phyloP scores from a whole-genome alignment of 2,113 vertebrate genomes.

The Acrocephalus arundinaceus region DNA sequence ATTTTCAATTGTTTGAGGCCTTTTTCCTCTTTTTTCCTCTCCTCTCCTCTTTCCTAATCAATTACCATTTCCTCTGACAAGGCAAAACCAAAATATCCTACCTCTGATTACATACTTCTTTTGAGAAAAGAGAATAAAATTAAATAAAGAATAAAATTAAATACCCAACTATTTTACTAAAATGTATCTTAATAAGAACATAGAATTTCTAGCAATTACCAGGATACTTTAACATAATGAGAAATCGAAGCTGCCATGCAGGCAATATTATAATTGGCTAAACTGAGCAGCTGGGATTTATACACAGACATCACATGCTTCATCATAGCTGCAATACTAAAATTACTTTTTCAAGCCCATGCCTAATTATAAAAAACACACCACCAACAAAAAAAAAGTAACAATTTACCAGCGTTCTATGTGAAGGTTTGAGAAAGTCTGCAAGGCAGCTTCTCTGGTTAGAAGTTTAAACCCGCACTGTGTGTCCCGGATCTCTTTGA shows the following conservation, averaged over 20 bases:
- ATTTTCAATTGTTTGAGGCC: background rate
- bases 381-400: background rate
- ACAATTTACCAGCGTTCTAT: slow-evolving; percentile 90
- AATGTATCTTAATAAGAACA: background rate
- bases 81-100: background rate
- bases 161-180: background rate
- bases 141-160: background rate
- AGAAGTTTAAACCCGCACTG: slow-evolving; percentile 98
- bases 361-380: background rate
- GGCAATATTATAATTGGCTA: background rate
- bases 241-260: background rate
- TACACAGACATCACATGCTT: background rate
- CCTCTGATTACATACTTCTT: background rate
- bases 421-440: slow-evolving; percentile 89
- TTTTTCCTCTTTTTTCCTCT: background rate
- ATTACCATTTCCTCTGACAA: background rate
- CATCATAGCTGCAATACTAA: background rate
- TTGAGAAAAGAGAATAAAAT: background rate
- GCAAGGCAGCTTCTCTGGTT: slow-evolving; percentile 87
- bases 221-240: background rate
- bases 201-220: background rate
- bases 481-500: slow-evolving; percentile 89
- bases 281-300: background rate
- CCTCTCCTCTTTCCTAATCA: background rate
- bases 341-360: background rate